Conservation (phyloP, 2,888 invertebrate genomes). For the Sisyra terminalis region DNA sequence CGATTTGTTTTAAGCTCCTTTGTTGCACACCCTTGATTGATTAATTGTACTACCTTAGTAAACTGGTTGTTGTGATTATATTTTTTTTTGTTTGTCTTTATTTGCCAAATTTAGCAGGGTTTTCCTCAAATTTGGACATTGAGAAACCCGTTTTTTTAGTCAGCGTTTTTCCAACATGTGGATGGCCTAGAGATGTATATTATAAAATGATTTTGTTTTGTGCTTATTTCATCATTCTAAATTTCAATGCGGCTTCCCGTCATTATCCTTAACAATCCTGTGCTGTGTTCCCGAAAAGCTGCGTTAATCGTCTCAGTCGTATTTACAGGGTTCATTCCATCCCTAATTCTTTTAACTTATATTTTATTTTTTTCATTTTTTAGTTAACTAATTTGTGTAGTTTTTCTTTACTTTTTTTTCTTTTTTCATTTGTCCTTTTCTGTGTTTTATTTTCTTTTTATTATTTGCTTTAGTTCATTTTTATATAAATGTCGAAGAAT, state of each 20-base stretch:
- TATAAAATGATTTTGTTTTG: background rate
- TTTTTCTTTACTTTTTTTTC: conserved; percentile 2
- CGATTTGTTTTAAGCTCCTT: background rate
- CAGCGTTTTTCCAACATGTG: too few relatives aligned
- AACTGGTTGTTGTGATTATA: too few relatives aligned
- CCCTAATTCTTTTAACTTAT: background rate
- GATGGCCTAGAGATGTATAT: too few relatives aligned
- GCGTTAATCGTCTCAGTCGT: too few relatives aligned
- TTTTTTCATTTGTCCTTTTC: background rate
- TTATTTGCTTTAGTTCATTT: conserved; percentile 1
- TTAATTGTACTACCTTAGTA: too few relatives aligned
- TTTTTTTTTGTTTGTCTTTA: too few relatives aligned
- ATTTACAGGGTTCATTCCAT: background rate
- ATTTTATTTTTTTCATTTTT: background rate
- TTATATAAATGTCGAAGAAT: background rate
- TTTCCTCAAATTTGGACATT: too few relatives aligned
- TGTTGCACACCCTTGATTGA: background rate
- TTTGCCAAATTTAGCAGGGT: too few relatives aligned
- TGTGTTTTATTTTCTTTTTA: background rate
- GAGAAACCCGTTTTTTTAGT: too few relatives aligned
- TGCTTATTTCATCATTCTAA: background rate
- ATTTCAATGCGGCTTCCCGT: too few relatives aligned
- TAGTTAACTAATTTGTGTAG: background rate
- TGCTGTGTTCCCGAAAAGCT: background rate
- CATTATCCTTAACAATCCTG: background rate